These are phyloP conservation scores for Toxonevra muliebris DNA, from an alignment of 2,888 invertebrate genomes.

Conservation along the genomic window DNA sequence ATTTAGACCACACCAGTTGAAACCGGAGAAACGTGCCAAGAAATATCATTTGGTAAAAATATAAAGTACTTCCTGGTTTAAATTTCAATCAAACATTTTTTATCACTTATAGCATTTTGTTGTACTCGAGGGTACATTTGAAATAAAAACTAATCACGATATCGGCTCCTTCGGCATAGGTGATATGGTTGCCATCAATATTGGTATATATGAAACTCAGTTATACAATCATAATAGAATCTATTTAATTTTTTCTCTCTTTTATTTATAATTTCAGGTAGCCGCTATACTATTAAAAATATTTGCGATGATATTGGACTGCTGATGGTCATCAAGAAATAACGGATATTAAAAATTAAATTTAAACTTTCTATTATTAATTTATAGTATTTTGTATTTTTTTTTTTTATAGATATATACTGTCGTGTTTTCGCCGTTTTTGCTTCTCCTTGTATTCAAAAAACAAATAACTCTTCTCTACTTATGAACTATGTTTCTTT, in stretches of 20 bases:
- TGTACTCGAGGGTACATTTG: slow-evolving; percentile 45
- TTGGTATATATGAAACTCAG: slow-evolving; percentile 37
- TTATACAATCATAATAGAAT: not conserved
- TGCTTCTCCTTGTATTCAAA: no score
- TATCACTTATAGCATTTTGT: slow-evolving; percentile 43
- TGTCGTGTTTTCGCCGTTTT: no score
- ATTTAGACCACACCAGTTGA: slow-evolving; percentile 46
- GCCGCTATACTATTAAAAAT: slow-evolving; percentile 43
- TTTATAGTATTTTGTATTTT: no score
- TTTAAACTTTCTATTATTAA: no score
- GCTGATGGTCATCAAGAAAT: slow-evolving; percentile 44
- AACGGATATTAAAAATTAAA: no score
- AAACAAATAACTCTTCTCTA: no score
- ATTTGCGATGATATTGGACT: slow-evolving; percentile 40
- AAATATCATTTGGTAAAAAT: slow-evolving; percentile 41
- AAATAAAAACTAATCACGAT: slow-evolving; percentile 39
- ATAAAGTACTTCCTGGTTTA: not conserved
- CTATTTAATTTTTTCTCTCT: not conserved
- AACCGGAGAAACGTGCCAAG: slow-evolving; percentile 45
- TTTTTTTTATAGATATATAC: no score
- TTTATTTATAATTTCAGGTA: slow-evolving; percentile 36
- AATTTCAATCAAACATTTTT: not conserved
- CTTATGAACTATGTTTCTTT: no score
- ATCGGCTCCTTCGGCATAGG: slow-evolving; percentile 37
- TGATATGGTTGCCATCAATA: slow-evolving; percentile 47